Conservation (phyloP, 2,888 invertebrate species). For the Andrena camellia region DNA sequence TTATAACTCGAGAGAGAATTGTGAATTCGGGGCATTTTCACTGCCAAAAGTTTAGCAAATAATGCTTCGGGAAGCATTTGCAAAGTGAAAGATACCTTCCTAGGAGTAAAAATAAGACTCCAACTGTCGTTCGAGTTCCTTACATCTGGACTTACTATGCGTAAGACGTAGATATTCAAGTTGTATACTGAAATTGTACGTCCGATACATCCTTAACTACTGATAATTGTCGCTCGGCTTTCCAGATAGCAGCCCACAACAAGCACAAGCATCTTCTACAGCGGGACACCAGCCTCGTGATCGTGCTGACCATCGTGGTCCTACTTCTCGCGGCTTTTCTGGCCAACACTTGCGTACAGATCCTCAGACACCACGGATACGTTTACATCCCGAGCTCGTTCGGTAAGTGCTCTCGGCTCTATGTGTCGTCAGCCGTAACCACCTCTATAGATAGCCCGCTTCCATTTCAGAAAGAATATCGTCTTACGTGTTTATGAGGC, state of each 20-base stretch:
- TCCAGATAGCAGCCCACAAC: slow-evolving; percentile 90
- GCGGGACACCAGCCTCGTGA: slow-evolving; percentile 89
- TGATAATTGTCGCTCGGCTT: slow-evolving; percentile 5
- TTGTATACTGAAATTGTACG: too few species aligned
- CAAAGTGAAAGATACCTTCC: too few species aligned
- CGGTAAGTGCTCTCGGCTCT: slow-evolving; percentile 87
- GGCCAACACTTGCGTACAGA: slow-evolving; percentile 93
- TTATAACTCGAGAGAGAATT: too few species aligned
- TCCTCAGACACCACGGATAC: slow-evolving; percentile 91
- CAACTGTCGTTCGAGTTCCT: too few species aligned
- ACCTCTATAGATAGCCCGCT: neutral
- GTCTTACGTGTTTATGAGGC: slow-evolving; percentile 90
- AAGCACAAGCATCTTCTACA: slow-evolving; percentile 89
- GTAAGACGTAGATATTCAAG: too few species aligned
- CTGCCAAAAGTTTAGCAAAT: too few species aligned
- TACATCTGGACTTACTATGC: too few species aligned
- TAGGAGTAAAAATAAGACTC: too few species aligned
- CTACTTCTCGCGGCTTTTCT: slow-evolving; percentile 92
- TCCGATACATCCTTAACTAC: too few species aligned
- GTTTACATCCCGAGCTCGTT: slow-evolving; percentile 93
- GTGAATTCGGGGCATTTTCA: too few species aligned
- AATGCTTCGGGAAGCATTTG: too few species aligned
- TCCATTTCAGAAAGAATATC: slow-evolving; percentile 88
- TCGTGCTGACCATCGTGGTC: slow-evolving; percentile 91
- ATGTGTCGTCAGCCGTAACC: neutral